Conservation (phyloP, 2,113 vertebrate genomes). For the Holacanthus passer region DNA sequence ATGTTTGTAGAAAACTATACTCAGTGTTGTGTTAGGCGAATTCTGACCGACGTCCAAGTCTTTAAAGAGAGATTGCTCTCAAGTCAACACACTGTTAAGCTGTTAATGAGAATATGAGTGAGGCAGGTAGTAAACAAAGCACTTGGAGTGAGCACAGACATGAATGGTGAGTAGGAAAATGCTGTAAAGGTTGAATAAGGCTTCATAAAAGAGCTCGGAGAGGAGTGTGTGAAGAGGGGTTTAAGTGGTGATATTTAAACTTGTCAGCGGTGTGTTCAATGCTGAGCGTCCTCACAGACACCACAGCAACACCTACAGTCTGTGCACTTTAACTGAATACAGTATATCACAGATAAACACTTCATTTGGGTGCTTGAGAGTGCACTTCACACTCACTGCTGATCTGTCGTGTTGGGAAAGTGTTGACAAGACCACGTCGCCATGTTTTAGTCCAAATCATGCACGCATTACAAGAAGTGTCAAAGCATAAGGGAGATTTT, state of each 20-base stretch:
- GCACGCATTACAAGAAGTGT: neutral
- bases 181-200: neutral
- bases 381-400: neutral
- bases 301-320: neutral
- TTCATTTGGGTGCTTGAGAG: too few relatives aligned
- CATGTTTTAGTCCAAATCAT: neutral
- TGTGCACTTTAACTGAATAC: neutral
- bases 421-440: neutral
- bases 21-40: neutral
- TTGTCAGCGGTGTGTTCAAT: neutral
- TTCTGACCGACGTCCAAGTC: too few relatives aligned
- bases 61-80: neutral
- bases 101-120: neutral
- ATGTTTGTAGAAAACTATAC: neutral
- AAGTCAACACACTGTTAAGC: neutral
- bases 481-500: neutral
- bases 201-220: neutral
- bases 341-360: neutral
- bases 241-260: slow-evolving; percentile 3
- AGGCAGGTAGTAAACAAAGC: slow-evolving; percentile 12
- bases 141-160: neutral
- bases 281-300: neutral
- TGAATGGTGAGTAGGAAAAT: slow-evolving; percentile 6
- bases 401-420: neutral
- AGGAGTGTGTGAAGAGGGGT: neutral